A percentile compares a stretch with the other conserved stretches of the same genome.
phyloP scores from a whole-genome alignment of 2,113 vertebrate species.

The Corythornis cristatus region DNA sequence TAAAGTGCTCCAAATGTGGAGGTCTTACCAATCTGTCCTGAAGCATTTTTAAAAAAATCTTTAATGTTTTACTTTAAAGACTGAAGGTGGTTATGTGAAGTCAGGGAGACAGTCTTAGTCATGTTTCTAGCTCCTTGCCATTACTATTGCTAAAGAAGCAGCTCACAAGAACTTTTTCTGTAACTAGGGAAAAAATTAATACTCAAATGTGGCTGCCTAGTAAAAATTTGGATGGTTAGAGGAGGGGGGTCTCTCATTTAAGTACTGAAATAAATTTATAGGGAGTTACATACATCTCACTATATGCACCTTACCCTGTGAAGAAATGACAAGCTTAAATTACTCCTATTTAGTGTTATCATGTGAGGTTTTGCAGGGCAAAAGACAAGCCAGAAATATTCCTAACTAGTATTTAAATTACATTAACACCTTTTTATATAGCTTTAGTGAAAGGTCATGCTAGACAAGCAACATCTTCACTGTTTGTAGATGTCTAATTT shows the following conservation, averaged over 20 bases:
- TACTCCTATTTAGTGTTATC: slow-evolving; percentile 13
- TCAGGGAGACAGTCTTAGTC: neutral
- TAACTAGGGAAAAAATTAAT: neutral
- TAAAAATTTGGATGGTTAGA: neutral
- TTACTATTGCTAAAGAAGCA: neutral
- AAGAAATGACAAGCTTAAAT: slow-evolving; percentile 16
- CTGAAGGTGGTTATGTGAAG: neutral
- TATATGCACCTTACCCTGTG: neutral
- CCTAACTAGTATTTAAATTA: slow-evolving; percentile 70
- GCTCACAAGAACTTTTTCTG: neutral
- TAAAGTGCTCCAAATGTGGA: neutral
- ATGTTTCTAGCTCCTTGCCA: neutral
- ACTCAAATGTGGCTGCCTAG: neutral
- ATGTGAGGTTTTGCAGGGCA: neutral
- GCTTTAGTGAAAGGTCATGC: slow-evolving; percentile 52
- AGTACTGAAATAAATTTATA: neutral
- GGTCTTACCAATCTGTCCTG: neutral
- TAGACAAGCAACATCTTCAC: slow-evolving; percentile 52
- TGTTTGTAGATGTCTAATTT: slow-evolving; percentile 74
- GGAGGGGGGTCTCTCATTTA: neutral
- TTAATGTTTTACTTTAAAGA: neutral
- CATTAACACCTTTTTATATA: slow-evolving; percentile 60
- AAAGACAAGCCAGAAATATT: slow-evolving; percentile 44
- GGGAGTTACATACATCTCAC: neutral
- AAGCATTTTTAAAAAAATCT: neutral